Evolutionary conservation across 1,140 invertebrate species (phyloP), one percentile per base, ranked within the genome.

Genomic region (Solenopsis invicta): DNA sequence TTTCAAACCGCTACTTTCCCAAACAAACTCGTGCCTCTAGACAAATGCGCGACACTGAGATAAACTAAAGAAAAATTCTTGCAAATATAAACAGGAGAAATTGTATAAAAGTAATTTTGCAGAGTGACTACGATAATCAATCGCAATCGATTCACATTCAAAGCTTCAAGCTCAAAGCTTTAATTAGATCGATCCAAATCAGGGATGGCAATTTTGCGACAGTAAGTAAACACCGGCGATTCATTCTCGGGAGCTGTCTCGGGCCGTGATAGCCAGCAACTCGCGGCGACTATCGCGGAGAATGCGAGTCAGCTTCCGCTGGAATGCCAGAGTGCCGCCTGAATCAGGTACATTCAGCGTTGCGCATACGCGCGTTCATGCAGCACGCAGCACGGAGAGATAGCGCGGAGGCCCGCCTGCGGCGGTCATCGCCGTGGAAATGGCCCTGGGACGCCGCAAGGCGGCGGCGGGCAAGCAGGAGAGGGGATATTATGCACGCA

Each of bases 401-500:
- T 50, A 67, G 59, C 12, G 52, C 88, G 37, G 61, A 64, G 50
- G 85, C 18, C 59, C 50, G 64, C n/a, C 62, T 86, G 62, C 61
- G 61, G 61, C 76, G 52, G 52, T 54, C 29, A 80, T 84, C 54
- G 80, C 71, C 88, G 88, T 84, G 81, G 86, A 90, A 90, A 90
- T 86, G 89, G 84, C 76, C 81, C 89, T 82, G 89, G 89, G 48
- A 78, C 50, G 89, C 89, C 89, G 89, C 89, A 90, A 90, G 89
- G 87, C 86, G 61, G 69, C 9, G 18, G 69, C 8, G 45, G 50
- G 86, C 64, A 87, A 84, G 87, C 2, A 64, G 88, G 78, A 64
- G 69, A 4, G 24, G 50, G 52, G 29, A 76, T 91, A 91, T 91
- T 90, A 91, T 89, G 88, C 89, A 91, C 89, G 91, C 90, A 92